Base-by-base conservation (phyloP, 2,888 invertebrate species). In the Allacma fusca region DNA sequence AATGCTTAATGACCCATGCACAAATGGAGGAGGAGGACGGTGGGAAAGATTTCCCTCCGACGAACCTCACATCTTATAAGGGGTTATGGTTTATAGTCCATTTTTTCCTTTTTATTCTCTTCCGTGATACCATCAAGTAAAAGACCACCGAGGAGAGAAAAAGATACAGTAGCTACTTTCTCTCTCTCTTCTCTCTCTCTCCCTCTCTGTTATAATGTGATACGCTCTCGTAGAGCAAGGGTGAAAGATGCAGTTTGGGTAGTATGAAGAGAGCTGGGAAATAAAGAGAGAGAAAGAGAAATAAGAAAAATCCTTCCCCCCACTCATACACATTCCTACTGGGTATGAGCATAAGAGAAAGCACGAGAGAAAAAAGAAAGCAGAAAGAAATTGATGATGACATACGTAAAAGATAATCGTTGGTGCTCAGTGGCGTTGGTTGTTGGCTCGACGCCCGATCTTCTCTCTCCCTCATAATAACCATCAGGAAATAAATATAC, bases 1-100 rank as follows among this genome's bases (percentile, higher is more conserved):
- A 70, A 70, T 50, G 57, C 50, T 50, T 50, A 70, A 70, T 70
- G 70, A 70, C 57, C 70, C 57, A 50, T 70, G 70, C 4, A 19
- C 50, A 50, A 70, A 70, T 70, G 50, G 44, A 44, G 44, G n/a
- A 34, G 34, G 34, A 44, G 70, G 50, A 70, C 70, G 50, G 70
- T 43, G 50, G 50, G 43, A 50, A 19, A 50, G 4, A 9, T 50
- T 70, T 50, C 5, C 21, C 28, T 34, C 34, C 4, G 9, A 4
- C 9, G 5, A 34, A 9, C 34, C 34, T 34, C 4, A 34, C 9
- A 9, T 34, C 9, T 7, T 34, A 9, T 7, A 34, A 9, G 34
- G 34, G 34, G 4, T 34, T 7, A 7, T 4, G 34, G 4, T 34
- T 34, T 34, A 34, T 34, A 34, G 34, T 34, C 34, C 34, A 34